phyloP scores from a whole-genome alignment of 1,140 invertebrate species.

The Drosophila lini region DNA sequence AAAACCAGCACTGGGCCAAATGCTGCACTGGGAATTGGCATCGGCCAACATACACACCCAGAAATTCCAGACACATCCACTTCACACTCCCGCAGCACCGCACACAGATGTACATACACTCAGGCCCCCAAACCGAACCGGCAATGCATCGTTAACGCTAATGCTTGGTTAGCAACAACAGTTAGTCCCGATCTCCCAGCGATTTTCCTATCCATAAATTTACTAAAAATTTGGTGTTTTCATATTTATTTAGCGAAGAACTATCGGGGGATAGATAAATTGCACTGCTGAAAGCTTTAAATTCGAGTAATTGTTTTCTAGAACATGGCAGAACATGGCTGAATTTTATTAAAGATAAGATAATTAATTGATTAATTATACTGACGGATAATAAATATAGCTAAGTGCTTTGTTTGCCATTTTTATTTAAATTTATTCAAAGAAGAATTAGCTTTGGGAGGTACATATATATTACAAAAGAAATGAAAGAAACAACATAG shows the following conservation, averaged over 20 bases:
- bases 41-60: slow-evolving; percentile 32
- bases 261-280: slow-evolving; percentile 15
- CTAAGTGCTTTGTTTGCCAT: background rate
- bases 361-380: slow-evolving; percentile 7
- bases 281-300: slow-evolving; percentile 7
- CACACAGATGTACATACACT: background rate
- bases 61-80: slow-evolving; percentile 14
- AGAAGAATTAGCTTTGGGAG: too few species aligned
- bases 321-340: background rate
- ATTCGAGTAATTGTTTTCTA: slow-evolving; percentile 3
- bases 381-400: background rate
- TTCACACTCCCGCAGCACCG: background rate
- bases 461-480: too few species aligned
- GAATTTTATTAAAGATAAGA: background rate
- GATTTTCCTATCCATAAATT: slow-evolving; percentile 7
- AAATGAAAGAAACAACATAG: too few species aligned
- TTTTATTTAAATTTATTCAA: background rate
- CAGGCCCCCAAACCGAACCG: background rate
- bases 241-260: slow-evolving; percentile 19
- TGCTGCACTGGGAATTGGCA: slow-evolving; percentile 67
- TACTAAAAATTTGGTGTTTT: background rate
- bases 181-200: slow-evolving; percentile 13
- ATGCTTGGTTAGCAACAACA: slow-evolving; percentile 35
- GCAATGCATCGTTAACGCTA: slow-evolving; percentile 52
- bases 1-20: slow-evolving; percentile 68